Evolutionary conservation across 2,888 invertebrate species (phyloP).

Genomic region (Empis stercorea): DNA sequence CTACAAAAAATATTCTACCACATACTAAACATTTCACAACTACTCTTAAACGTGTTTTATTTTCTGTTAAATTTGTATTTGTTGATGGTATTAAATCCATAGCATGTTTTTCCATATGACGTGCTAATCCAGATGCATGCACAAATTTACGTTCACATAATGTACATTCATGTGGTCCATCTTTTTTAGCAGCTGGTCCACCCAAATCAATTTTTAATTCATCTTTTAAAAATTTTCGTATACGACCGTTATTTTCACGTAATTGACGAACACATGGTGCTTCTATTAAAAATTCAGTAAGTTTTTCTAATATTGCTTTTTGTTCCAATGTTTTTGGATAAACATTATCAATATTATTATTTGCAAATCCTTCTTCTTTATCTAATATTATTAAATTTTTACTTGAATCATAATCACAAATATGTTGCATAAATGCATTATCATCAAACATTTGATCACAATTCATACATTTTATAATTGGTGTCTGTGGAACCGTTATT

Average conservation of each 20-base stretch:
- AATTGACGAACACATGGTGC: conserved; percentile 24
- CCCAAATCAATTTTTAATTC: conserved; percentile 24
- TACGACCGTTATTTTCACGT: conserved; percentile 30
- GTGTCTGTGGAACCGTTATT: not conserved
- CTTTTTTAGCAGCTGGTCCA: conserved; percentile 16
- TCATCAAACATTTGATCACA: conserved; percentile 24
- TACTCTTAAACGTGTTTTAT: conserved; percentile 19
- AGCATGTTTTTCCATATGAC: conserved; percentile 36
- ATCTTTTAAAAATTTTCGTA: conserved; percentile 30
- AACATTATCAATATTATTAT: not conserved
- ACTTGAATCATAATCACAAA: conserved; percentile 22
- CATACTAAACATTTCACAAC: conserved; percentile 29
- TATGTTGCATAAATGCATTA: conserved; percentile 21
- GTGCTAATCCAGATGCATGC: conserved; percentile 30
- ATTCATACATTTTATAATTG: conserved; percentile 24
- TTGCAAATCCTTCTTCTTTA: not conserved
- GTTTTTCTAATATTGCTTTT: not conserved
- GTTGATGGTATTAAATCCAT: conserved; percentile 27
- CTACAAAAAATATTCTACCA: conserved; percentile 26
- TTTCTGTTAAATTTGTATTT: conserved; percentile 6
- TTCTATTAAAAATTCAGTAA: conserved; percentile 9
- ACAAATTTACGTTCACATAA: conserved; percentile 35
- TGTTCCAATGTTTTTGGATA: not conserved
- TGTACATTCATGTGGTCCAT: conserved; percentile 30
- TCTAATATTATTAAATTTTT: conserved; percentile 15